Evolutionary conservation across 2,888 invertebrate genomes (phyloP).

Genomic region (Cinara cedri): DNA sequence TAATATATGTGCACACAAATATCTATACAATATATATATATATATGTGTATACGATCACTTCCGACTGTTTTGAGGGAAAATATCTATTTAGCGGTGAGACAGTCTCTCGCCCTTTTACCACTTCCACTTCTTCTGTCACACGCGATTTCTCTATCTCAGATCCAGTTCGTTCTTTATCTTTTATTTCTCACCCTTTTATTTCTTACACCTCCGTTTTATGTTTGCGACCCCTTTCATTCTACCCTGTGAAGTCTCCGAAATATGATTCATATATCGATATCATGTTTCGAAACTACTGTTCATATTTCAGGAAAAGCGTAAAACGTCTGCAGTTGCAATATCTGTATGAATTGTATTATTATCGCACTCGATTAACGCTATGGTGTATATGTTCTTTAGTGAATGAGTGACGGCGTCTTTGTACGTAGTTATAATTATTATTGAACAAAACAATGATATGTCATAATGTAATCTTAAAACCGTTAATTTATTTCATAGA

Average conservation of each 20-base stretch:
- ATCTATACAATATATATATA: neutral
- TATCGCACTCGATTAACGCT: no score
- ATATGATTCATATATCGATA: neutral
- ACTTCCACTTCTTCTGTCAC: neutral
- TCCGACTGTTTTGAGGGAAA: conserved; percentile 37
- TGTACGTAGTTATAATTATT: no score
- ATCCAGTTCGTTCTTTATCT: no score
- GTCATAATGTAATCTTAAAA: no score
- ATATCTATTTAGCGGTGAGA: conserved; percentile 29
- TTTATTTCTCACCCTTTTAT: neutral
- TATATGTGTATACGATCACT: neutral
- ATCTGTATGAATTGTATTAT: neutral
- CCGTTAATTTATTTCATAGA: no score
- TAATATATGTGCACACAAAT: neutral
- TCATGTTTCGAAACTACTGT: neutral
- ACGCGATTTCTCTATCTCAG: no score
- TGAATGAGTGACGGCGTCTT: no score
- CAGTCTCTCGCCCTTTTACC: neutral
- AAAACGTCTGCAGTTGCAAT: neutral
- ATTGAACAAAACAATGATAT: no score
- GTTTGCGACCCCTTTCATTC: neutral
- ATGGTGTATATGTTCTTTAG: no score
- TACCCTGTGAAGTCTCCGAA: neutral
- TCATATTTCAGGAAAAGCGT: neutral
- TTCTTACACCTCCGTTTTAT: neutral